phyloP scores from a whole-genome alignment of 1,140 invertebrate genomes.

The Argopecten irradians region DNA sequence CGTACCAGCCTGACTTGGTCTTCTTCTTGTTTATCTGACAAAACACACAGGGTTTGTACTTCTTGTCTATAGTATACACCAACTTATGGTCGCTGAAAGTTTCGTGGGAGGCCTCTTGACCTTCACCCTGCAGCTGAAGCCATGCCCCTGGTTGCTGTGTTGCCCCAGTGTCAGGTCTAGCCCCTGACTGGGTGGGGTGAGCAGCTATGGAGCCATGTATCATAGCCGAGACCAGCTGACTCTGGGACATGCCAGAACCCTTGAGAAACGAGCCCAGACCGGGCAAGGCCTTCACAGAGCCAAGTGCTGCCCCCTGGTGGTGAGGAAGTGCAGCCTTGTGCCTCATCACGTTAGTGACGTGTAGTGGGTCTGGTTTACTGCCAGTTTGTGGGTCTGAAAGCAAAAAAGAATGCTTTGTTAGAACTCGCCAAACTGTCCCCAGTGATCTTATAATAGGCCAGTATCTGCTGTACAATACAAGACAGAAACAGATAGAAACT shows the following conservation, averaged over 20 bases:
- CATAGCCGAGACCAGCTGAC: neutral
- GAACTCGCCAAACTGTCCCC: neutral
- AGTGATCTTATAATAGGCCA: no score
- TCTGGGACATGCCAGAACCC: neutral
- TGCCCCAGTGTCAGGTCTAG: neutral
- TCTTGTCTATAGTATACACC: conserved; percentile 40
- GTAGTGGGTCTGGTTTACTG: neutral
- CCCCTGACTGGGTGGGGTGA: neutral
- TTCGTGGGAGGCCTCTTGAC: neutral
- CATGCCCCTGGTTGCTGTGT: neutral
- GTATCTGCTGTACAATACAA: no score
- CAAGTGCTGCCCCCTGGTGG: neutral
- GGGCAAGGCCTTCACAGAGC: neutral
- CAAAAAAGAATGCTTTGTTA: conserved; percentile 23
- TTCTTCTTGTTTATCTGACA: conserved; percentile 51
- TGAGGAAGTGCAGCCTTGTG: neutral
- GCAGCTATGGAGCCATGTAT: neutral
- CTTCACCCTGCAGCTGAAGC: neutral
- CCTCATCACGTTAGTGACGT: neutral
- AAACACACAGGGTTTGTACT: conserved; percentile 50
- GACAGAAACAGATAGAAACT: no score
- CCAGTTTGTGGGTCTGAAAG: conserved; percentile 14
- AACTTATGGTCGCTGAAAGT: conserved; percentile 26
- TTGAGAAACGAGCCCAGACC: neutral
- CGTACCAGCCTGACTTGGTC: conserved; percentile 50